Percentiles rank a stretch among this genome's conserved stretches.
phyloP scores from a whole-genome alignment of 2,113 vertebrate genomes.

The Lonchura striata region DNA sequence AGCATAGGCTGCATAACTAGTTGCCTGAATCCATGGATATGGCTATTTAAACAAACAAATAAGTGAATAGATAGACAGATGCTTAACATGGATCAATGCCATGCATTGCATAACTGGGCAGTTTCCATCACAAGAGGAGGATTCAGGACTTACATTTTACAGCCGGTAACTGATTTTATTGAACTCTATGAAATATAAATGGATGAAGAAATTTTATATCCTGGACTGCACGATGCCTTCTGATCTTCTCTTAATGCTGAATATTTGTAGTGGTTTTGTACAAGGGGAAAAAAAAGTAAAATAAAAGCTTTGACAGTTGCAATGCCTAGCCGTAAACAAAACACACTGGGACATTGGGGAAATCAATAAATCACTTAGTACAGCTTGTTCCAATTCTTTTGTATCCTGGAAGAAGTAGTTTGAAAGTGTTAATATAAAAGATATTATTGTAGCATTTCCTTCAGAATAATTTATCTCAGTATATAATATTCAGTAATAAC shows the following conservation, averaged over 20 bases:
- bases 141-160: background rate
- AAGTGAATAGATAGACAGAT: background rate
- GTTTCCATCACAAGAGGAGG: background rate
- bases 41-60: background rate
- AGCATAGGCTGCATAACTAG: background rate
- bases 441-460: background rate
- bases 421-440: background rate
- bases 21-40: background rate
- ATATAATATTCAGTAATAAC: background rate
- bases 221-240: background rate
- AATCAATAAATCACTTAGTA: background rate
- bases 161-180: background rate
- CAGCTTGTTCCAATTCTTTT: background rate
- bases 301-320: background rate
- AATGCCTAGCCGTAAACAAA: background rate
- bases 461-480: background rate
- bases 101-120: background rate
- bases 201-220: background rate
- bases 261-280: background rate
- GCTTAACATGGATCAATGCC: background rate
- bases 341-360: background rate
- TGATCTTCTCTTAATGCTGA: background rate
- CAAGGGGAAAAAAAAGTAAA: fast-evolving
- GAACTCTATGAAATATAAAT: background rate
- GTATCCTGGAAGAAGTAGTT: background rate